phyloP scores from a whole-genome alignment of 64 coral and sea anemone genomes.

The Montipora capricornis region DNA sequence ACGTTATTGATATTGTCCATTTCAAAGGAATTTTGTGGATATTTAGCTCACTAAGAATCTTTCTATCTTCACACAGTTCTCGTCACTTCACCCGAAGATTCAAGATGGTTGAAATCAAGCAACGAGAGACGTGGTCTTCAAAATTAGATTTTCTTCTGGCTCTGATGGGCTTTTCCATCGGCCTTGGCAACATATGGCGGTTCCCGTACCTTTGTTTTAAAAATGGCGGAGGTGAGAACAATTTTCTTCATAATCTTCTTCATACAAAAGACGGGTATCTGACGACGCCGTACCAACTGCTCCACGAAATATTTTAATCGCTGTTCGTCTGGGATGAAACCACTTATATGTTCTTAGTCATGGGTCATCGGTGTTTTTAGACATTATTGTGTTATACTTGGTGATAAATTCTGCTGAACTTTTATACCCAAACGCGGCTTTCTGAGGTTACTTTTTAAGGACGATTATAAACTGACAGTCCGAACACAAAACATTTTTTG shows the following conservation, averaged over 20 bases:
- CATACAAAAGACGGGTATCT: too few relatives aligned
- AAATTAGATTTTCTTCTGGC: slow-evolving; percentile 29
- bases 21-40: neutral
- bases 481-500: neutral
- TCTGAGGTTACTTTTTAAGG: too few relatives aligned
- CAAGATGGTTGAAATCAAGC: neutral
- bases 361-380: neutral
- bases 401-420: too few relatives aligned
- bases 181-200: slow-evolving; percentile 28
- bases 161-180: slow-evolving; percentile 18
- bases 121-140: slow-evolving; percentile 27
- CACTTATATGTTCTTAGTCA: neutral
- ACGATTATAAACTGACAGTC: too few relatives aligned
- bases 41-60: neutral
- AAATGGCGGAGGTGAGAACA: slow-evolving; percentile 9
- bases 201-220: slow-evolving; percentile 42
- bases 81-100: neutral
- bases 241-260: neutral
- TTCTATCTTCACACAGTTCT: neutral
- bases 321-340: neutral
- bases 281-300: too few relatives aligned
- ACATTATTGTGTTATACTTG: too few relatives aligned
- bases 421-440: too few relatives aligned
- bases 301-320: neutral
- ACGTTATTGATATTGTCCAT: neutral